Percentiles rank a stretch among this genome's conserved stretches.
These are phyloP conservation scores for Loriculus beryllinus DNA, from an alignment of 2,797 vertebrate species.

Conservation along the genomic window DNA sequence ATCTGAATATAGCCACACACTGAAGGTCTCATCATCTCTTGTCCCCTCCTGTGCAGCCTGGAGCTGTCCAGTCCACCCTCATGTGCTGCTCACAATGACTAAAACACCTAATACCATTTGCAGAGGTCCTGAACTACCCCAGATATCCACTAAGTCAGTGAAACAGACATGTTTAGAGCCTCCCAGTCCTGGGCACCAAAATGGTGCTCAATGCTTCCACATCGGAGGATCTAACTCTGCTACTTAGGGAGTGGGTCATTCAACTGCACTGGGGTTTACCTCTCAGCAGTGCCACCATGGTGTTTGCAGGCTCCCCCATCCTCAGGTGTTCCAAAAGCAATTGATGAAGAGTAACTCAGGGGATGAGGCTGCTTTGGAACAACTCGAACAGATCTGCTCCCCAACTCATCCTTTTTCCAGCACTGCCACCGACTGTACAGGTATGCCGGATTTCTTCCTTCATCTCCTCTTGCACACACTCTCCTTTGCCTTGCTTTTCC, in stretches of 20 bases:
- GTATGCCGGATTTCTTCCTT: neutral
- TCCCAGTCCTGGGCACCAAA: neutral
- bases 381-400: neutral
- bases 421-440: neutral
- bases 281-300: accelerated
- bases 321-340: neutral
- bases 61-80: neutral
- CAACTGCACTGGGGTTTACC: neutral
- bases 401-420: neutral
- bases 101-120: accelerated
- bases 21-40: neutral
- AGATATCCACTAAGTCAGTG: neutral
- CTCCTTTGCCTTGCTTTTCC: neutral
- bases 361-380: neutral
- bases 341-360: neutral
- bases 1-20: neutral
- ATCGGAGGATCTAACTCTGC: accelerated
- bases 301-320: neutral
- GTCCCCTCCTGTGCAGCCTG: accelerated
- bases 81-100: neutral
- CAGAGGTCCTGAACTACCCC: neutral
- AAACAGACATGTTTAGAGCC: neutral
- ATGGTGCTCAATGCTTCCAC: neutral
- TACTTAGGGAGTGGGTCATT: neutral
- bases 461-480: neutral